Conservation (phyloP, 2,888 invertebrate genomes). For the Pterostichus niger region DNA sequence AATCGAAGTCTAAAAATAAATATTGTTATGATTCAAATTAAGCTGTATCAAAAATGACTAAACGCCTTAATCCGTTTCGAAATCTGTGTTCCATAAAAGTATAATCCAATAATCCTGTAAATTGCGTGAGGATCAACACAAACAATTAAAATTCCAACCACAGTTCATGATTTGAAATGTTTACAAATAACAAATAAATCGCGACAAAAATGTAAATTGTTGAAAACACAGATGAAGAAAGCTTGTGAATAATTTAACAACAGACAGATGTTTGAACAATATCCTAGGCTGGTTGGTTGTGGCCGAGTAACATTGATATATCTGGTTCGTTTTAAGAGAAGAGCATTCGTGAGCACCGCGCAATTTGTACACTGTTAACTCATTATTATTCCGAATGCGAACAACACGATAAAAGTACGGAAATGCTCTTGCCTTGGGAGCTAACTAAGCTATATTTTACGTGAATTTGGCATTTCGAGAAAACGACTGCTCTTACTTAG, state of each 20-base stretch:
- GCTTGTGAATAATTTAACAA: slow-evolving; percentile 29
- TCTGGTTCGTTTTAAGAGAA: slow-evolving; percentile 28
- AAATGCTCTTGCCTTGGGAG: slow-evolving; percentile 32
- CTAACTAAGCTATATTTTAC: slow-evolving; percentile 54
- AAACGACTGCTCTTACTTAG: slow-evolving; percentile 29
- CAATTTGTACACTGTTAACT: slow-evolving; percentile 65
- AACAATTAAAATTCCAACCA: slow-evolving; percentile 25
- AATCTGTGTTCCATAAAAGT: background rate
- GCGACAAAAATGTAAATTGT: slow-evolving; percentile 36
- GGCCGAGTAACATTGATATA: slow-evolving; percentile 40
- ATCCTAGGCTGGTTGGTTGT: background rate
- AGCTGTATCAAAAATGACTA: background rate
- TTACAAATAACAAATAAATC: slow-evolving; percentile 29
- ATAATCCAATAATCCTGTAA: background rate
- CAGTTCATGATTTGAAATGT: background rate
- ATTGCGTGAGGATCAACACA: background rate
- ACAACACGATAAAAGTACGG: slow-evolving; percentile 63
- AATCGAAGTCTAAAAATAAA: background rate
- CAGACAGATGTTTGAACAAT: background rate
- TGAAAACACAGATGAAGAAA: background rate
- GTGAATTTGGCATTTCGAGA: slow-evolving; percentile 41
- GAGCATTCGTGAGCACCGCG: slow-evolving; percentile 24
- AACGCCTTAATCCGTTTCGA: background rate
- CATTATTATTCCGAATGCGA: slow-evolving; percentile 66
- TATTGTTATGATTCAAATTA: background rate